A percentile compares a stretch with the other conserved stretches of the same genome.
Conservation (phyloP, 2,797 vertebrate genomes). For the Chaunax sp. region DNA sequence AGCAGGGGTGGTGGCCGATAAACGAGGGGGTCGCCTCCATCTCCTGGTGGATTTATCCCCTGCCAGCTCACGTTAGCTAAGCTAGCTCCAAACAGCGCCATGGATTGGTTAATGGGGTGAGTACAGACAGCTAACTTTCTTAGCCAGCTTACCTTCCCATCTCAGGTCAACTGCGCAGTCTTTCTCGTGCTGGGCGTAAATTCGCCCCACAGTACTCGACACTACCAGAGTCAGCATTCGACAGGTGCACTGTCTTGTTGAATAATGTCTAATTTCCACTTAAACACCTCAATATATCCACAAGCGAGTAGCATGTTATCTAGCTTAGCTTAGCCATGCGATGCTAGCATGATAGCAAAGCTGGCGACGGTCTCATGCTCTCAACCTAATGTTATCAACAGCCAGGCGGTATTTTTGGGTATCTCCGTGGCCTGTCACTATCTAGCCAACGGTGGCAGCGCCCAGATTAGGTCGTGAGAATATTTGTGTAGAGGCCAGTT, state of each 20-base stretch:
- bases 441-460: constrained; percentile 27
- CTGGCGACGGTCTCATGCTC: constrained; percentile 53
- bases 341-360: constrained; percentile 61
- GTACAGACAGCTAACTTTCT: constrained; percentile 73
- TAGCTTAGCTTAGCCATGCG: constrained; percentile 62
- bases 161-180: constrained; percentile 59
- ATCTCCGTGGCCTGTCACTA: constrained; percentile 30
- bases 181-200: constrained; percentile 19
- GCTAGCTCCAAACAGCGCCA: constrained; percentile 79
- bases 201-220: constrained; percentile 18
- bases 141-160: constrained; percentile 53
- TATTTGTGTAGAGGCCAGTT: constrained; percentile 32
- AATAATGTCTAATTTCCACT: not conserved
- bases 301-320: constrained; percentile 44
- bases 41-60: constrained; percentile 80
- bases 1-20: constrained; percentile 74
- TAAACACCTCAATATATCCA: constrained; percentile 1
- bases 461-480: constrained; percentile 42
- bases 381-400: constrained; percentile 40
- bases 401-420: constrained; percentile 42
- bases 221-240: not conserved
- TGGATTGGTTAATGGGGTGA: constrained; percentile 99
- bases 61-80: constrained; percentile 75
- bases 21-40: constrained; percentile 77
- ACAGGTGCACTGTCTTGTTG: constrained; percentile 41